Conservation (phyloP, 2,113 vertebrate genomes). For the Dermatemys mawii region DNA sequence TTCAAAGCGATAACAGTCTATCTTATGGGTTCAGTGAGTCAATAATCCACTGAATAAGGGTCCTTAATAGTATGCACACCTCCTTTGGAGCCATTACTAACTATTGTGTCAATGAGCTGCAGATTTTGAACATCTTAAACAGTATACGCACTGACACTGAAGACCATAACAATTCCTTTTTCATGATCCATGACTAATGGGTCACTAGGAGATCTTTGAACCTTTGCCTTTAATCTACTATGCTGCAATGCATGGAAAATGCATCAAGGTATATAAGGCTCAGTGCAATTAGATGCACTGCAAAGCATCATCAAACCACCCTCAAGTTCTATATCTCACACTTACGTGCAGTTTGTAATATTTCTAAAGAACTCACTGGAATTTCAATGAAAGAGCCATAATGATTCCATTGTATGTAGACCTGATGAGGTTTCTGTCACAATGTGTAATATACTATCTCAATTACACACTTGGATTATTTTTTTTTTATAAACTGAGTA, state of each 20-base stretch:
- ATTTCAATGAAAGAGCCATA: not conserved
- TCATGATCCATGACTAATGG: not conserved
- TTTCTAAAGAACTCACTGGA: not conserved
- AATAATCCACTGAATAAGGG: not conserved
- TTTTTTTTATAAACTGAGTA: not conserved
- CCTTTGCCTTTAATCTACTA: not conserved
- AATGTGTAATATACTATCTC: not conserved
- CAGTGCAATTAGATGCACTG: not conserved
- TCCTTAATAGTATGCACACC: not conserved
- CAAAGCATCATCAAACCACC: not conserved
- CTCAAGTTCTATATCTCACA: not conserved
- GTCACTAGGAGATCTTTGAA: not conserved
- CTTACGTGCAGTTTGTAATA: not conserved
- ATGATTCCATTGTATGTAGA: not conserved
- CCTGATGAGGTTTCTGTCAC: not conserved
- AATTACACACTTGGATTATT: not conserved
- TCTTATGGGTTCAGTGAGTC: not conserved
- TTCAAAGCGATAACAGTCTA: not conserved
- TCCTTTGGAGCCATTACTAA: too few species aligned
- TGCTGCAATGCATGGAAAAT: not conserved
- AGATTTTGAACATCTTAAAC: not conserved
- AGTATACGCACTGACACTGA: rapidly evolving
- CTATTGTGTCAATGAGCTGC: not conserved
- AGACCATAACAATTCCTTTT: not conserved
- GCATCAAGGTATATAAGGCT: not conserved